Conservation (phyloP, 2,888 invertebrate genomes). For the Ptilodon capucinus region DNA sequence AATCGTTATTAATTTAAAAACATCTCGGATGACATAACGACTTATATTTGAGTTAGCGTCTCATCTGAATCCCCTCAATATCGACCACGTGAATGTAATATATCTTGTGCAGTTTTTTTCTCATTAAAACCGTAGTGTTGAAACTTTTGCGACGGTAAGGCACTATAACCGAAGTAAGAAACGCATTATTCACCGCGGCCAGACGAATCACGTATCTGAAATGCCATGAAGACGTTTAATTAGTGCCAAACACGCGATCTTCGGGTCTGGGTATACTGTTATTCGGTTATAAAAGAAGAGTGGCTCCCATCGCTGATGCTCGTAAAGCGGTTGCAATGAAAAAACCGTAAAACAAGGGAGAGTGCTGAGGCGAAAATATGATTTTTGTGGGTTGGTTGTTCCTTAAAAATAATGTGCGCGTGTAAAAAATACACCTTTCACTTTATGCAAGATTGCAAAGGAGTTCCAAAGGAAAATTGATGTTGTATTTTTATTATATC, state of each 20-base stretch:
- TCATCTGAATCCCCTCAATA: conserved; percentile 40
- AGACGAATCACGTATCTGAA: conserved; percentile 65
- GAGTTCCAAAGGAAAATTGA: too few species aligned
- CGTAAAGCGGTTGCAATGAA: conserved; percentile 77
- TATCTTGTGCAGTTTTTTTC: conserved; percentile 14
- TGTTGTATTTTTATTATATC: too few species aligned
- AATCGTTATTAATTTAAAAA: conserved; percentile 72
- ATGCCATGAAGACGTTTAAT: conserved; percentile 69
- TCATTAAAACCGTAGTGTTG: conserved; percentile 23
- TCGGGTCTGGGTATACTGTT: conserved; percentile 59
- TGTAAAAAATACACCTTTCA: conserved; percentile 30
- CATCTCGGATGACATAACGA: conserved; percentile 60
- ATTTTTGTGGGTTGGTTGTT: conserved; percentile 56
- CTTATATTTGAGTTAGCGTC: conserved; percentile 63
- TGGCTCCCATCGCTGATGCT: conserved; percentile 61
- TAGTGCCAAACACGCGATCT: conserved; percentile 75
- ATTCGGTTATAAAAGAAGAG: conserved; percentile 59
- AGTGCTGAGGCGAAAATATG: conserved; percentile 65
- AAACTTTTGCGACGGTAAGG: conserved; percentile 30
- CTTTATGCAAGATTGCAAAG: conserved; percentile 7
- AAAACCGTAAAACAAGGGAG: conserved; percentile 71
- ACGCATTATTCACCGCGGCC: conserved; percentile 55
- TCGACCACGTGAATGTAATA: conserved; percentile 15
- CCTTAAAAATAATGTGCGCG: conserved; percentile 45
- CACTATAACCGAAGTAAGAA: conserved; percentile 50